A percentile compares a stretch with the other conserved stretches of the same genome.
Conservation (phyloP, 2,113 vertebrate species). For the Loxodonta africana region DNA sequence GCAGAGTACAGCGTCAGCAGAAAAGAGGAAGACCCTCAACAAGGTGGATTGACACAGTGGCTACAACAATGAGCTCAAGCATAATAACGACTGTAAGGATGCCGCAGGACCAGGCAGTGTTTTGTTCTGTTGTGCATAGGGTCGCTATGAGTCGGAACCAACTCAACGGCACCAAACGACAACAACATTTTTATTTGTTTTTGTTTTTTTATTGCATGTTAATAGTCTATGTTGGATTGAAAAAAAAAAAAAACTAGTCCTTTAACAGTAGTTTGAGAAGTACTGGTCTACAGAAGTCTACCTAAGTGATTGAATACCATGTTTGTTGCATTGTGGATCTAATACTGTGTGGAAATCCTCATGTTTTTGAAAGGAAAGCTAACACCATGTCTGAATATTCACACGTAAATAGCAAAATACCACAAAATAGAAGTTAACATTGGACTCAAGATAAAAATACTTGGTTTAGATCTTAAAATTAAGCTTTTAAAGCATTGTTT, state of each 20-base stretch:
- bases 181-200: not conserved
- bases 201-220: not conserved
- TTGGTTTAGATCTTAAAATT: slow-evolving; percentile 17
- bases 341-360: not conserved
- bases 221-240: not conserved
- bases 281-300: not conserved
- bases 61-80: too few relatives aligned
- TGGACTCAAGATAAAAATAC: not conserved
- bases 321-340: not conserved
- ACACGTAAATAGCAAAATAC: not conserved
- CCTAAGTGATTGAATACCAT: not conserved
- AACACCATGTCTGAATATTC: not conserved
- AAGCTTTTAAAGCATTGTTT: not conserved
- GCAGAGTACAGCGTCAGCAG: too few relatives aligned
- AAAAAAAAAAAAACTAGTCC: not conserved
- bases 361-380: slow-evolving; percentile 22
- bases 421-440: not conserved
- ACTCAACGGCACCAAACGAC: too few relatives aligned
- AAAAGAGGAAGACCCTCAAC: too few relatives aligned
- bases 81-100: too few relatives aligned
- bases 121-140: too few relatives aligned
- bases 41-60: too few relatives aligned
- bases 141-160: too few relatives aligned
- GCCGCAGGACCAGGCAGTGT: too few relatives aligned
- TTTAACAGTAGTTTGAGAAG: not conserved